Percentiles rank a stretch among this genome's conserved stretches.
These are phyloP conservation scores for Lepisosteus osseus DNA, from an alignment of 2,113 vertebrate genomes.

Conservation along the genomic window DNA sequence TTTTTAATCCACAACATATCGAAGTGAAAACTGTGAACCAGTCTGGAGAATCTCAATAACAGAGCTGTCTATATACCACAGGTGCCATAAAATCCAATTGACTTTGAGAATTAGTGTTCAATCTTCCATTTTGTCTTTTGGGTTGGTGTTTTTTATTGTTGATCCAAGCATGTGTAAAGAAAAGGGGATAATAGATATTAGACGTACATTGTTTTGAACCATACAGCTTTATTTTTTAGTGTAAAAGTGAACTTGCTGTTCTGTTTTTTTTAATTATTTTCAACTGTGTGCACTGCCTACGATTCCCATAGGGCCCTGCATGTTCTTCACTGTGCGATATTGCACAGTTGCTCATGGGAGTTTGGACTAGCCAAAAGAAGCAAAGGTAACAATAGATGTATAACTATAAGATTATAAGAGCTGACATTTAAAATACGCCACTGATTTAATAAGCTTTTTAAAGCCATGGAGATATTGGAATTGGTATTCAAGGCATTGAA, in stretches of 20 bases:
- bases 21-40: conserved; percentile 95
- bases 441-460: too few relatives aligned
- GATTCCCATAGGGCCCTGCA: conserved; percentile 71
- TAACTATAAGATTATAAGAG: too few relatives aligned
- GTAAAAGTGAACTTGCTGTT: conserved; percentile 71
- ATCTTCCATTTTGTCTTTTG: conserved; percentile 54
- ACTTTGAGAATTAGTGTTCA: conserved; percentile 61
- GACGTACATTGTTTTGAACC: conserved; percentile 55
- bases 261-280: conserved; percentile 45
- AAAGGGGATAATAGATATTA: background rate
- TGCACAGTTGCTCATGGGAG: too few relatives aligned
- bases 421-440: too few relatives aligned
- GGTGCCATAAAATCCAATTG: conserved; percentile 90
- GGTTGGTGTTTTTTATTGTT: conserved; percentile 16
- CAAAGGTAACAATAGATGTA: too few relatives aligned
- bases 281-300: conserved; percentile 73
- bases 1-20: conserved; percentile 92
- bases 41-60: conserved; percentile 85
- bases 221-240: conserved; percentile 67
- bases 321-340: too few relatives aligned
- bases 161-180: conserved; percentile 19
- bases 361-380: too few relatives aligned
- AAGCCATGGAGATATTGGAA: background rate
- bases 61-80: conserved; percentile 93
- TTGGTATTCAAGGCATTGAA: background rate